These are phyloP conservation scores for Characodon lateralis DNA, from an alignment of 2,797 vertebrate species.

Conservation along the genomic window DNA sequence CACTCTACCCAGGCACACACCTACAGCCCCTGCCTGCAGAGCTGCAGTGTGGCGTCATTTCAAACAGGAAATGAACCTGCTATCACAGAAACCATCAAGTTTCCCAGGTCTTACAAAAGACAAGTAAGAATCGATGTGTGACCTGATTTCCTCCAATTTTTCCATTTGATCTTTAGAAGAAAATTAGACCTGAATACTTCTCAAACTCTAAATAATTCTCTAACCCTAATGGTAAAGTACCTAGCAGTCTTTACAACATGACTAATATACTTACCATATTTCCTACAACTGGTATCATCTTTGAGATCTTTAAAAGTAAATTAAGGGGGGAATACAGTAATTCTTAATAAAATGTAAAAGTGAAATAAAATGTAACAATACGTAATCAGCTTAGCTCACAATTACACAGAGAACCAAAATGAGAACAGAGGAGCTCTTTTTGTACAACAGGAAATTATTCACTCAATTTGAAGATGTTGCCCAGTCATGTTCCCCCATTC, in stretches of 20 bases:
- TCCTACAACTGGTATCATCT: background rate
- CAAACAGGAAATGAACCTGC: conserved; percentile 34
- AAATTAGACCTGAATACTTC: conserved; percentile 2
- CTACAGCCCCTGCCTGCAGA: background rate
- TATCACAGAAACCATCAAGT: conserved; percentile 10
- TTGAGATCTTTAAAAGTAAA: background rate
- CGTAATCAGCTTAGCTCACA: background rate
- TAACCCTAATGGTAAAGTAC: no score
- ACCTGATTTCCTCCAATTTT: background rate
- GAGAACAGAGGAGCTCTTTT: background rate
- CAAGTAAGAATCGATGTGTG: conserved; percentile 8
- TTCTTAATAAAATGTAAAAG: background rate
- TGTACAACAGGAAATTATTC: background rate
- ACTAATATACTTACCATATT: background rate
- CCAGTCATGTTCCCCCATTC: background rate
- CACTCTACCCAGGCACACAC: background rate
- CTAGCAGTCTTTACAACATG: background rate
- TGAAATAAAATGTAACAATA: background rate
- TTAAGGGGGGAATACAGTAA: background rate
- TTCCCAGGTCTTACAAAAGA: conserved; percentile 11
- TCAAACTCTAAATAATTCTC: background rate
- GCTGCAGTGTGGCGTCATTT: conserved; percentile 15
- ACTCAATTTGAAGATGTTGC: background rate
- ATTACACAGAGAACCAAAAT: background rate
- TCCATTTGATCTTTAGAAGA: background rate